phyloP scores from a whole-genome alignment of 2,113 vertebrate species.

The Paramisgurnus dabryanus region DNA sequence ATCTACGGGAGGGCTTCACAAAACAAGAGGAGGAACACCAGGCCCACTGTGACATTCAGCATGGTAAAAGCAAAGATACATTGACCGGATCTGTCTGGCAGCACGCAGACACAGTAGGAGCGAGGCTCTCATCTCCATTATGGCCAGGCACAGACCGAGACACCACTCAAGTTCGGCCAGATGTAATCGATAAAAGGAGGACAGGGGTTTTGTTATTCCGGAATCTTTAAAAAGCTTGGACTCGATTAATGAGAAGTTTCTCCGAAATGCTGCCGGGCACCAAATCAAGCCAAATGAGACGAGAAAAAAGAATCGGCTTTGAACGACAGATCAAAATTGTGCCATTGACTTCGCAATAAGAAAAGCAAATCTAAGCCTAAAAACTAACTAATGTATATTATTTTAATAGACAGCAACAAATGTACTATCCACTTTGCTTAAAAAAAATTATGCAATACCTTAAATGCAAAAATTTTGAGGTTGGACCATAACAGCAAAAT shows the following conservation, averaged over 20 bases:
- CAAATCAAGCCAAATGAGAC: not conserved
- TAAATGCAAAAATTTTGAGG: too few species aligned
- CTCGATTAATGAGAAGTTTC: constrained; percentile 26
- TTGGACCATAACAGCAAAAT: too few species aligned
- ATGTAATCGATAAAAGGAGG: constrained; percentile 50
- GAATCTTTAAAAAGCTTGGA: constrained; percentile 43
- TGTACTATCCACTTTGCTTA: not conserved
- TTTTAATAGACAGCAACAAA: not conserved
- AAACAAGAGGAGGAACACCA: constrained; percentile 33
- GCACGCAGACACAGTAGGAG: constrained; percentile 48
- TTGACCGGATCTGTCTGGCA: constrained; percentile 52
- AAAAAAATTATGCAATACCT: too few species aligned
- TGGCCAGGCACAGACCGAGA: constrained; percentile 33
- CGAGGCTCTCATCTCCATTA: constrained; percentile 36
- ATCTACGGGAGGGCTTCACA: constrained; percentile 26
- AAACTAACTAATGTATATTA: not conserved
- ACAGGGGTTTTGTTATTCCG: constrained; percentile 42
- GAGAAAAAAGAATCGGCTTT: not conserved
- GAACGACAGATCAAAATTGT: constrained; percentile 3
- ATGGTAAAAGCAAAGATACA: constrained; percentile 41
- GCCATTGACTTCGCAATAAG: not conserved
- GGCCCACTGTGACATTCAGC: constrained; percentile 39
- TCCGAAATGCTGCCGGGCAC: not conserved
- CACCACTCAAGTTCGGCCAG: constrained; percentile 31
- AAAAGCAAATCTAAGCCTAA: constrained; percentile 8